Evolutionary conservation across 2,888 invertebrate genomes (phyloP), one percentile per base, ranked within the genome.

Genomic region (Sabatieria punctata): DNA sequence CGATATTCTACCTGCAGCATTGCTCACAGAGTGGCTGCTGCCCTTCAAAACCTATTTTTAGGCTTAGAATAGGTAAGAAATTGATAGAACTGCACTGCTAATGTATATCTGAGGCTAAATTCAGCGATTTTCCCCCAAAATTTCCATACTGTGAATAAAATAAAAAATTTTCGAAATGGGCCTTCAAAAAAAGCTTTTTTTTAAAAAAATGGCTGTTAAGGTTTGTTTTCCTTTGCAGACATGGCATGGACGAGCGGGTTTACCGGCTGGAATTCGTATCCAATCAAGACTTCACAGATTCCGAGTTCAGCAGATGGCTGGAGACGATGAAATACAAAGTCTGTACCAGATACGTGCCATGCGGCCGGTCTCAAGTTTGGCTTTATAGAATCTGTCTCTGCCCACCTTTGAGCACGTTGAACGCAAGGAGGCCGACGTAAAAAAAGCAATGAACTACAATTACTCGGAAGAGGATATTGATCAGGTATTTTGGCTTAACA

Each of bases 261-360:
- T 91, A 88, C 61, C 71, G 89, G n/a, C 70, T 99, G 52, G 93
- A 93, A 65, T 97, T 88, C 65, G 85, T 97, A 22, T 93, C 93
- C 22, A 97, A 99, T 73, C 26, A 46, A 60, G 84, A 85, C 60
- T 93, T 93, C 66, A 80, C 83, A 0, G 85, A 91, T 27, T 75
- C 76, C 1, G 97, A 99, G 66, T 99, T 85, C 64, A 74, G 76
- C 46, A 89, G 88, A 62, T 99, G 95, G 95, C 75, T 79, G 54
- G 82, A 85, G 58, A 78, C 84, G 0, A 82, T 86, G 61, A 75
- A 60, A 50, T 48, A 59, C 25, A 57, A 56, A 1, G 65, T 61
- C 13, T 33, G 60, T 22, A 18, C 38, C 8, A 18, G 11, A n/a
- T 38, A 11, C 38, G 8, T 38, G 8, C 11, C 8, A n/a, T n/a